Evolutionary conservation across 1,140 invertebrate species (phyloP), one percentile per base, ranked within the genome.

Genomic region (Galleria mellonella): DNA sequence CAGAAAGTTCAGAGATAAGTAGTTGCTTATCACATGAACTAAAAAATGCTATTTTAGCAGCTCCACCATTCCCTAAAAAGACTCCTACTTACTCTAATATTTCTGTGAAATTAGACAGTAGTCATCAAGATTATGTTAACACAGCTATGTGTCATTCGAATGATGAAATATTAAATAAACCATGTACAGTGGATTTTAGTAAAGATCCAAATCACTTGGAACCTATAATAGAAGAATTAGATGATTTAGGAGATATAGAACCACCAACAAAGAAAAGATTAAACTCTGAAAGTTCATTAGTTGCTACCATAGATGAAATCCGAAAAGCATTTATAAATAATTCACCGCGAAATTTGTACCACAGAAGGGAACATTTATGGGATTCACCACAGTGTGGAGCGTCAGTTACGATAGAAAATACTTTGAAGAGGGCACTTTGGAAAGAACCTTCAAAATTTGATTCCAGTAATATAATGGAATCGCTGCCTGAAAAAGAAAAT

Each of bases 301-400:
- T 91, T 1, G 89, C 88, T 3, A 91, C 90, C 1, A 91, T 91
- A 44, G 89, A 91, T 56, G 89, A 91, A 71, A 91, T 91, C n/a
- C 82, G 87, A 55, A 88, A 87, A 52, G 87, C 84, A 9, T 86
- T 88, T 1, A 81, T 83, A 2, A 87, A 88, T 11, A 89, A 89
- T 66, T 90, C 88, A 1, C 89, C 89, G 8, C 78, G 88, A 46
- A 87, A 89, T 53, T 71, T 90, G 38, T 90, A 90, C 62, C 88
- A 89, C 42, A 72, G 88, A 48, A 78, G 87, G 17, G 87, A 88
- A 33, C 75, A 83, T 46, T 64, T 87, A 31, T 89, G 88, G 86
- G 86, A 89, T 55, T 86, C 88, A 28, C 71, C 87, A 4, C 82
- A 87, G 41, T 76, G 75, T 32, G 74, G 81, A 45, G 60, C 76